Evolutionary conservation across 2,113 vertebrate genomes (phyloP).

Genomic region (Actinemys pallida): DNA sequence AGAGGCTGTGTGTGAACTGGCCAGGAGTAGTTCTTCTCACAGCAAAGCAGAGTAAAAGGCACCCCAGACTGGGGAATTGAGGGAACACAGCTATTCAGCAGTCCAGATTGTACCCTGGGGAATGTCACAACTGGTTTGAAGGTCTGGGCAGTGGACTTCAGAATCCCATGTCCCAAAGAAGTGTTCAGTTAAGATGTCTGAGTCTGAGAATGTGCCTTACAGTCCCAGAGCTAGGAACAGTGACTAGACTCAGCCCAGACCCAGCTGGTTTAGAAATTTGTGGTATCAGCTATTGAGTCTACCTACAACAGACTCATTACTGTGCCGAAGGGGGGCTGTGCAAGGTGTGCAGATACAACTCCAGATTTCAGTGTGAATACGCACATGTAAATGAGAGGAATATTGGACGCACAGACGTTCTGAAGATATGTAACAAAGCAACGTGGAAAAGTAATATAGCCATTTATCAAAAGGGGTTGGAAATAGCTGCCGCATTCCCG

Average conservation of each 20-base stretch:
- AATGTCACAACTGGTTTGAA: neutral
- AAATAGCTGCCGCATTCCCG: neutral
- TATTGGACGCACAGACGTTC: neutral
- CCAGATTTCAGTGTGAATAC: neutral
- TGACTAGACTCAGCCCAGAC: neutral
- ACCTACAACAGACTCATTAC: neutral
- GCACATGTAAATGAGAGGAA: neutral
- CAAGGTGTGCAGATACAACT: neutral
- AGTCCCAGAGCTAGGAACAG: neutral
- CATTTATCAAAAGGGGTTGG: neutral
- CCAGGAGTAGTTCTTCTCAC: no score
- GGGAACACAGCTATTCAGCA: no score
- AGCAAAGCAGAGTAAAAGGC: no score
- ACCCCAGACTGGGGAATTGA: no score
- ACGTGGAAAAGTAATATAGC: neutral
- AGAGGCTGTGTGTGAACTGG: no score
- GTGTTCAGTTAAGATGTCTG: neutral
- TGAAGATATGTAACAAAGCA: neutral
- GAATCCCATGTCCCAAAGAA: neutral
- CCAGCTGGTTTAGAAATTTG: neutral
- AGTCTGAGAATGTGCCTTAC: neutral
- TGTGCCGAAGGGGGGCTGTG: neutral
- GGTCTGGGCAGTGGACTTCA: neutral
- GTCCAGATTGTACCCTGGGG: no score
- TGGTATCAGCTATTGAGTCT: neutral